Evolutionary conservation across 2,888 invertebrate species (phyloP).

Genomic region (Fissipunctia ypsillon): DNA sequence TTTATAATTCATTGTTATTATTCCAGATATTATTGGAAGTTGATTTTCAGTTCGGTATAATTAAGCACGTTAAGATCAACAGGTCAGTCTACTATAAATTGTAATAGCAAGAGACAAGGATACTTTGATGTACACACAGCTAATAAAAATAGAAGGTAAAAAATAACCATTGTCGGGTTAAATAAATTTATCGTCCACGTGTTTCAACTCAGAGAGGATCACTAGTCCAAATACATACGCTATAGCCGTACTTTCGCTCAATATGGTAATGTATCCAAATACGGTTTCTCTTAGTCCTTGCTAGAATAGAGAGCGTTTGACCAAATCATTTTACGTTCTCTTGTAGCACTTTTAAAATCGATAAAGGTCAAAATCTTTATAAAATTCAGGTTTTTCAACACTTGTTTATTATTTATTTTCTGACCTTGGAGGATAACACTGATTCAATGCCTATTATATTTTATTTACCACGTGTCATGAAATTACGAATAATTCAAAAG

Average conservation of each 20-base stretch:
- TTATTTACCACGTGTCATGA: too few species aligned
- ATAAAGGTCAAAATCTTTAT: background rate
- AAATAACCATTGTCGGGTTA: background rate
- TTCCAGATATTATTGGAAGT: constrained; percentile 2
- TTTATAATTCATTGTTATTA: constrained; percentile 28
- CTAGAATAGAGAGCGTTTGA: background rate
- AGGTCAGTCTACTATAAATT: too few species aligned
- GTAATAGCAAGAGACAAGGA: too few species aligned
- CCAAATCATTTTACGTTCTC: background rate
- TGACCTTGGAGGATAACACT: background rate
- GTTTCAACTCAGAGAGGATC: constrained; percentile 24
- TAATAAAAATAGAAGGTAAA: background rate
- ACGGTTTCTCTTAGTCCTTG: constrained; percentile 6
- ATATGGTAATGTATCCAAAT: constrained; percentile 41
- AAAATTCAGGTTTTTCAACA: background rate
- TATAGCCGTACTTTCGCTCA: constrained; percentile 27
- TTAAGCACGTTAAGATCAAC: too few species aligned
- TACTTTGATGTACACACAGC: background rate
- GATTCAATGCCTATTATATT: background rate
- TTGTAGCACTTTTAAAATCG: background rate
- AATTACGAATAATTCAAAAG: too few species aligned
- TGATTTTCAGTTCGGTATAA: constrained; percentile 3
- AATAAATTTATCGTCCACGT: constrained; percentile 20
- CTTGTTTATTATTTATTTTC: background rate
- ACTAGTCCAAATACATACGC: background rate